These are phyloP conservation scores for Thalassarche chlororhynchos DNA, from an alignment of 2,113 vertebrate genomes.

Conservation along the genomic window DNA sequence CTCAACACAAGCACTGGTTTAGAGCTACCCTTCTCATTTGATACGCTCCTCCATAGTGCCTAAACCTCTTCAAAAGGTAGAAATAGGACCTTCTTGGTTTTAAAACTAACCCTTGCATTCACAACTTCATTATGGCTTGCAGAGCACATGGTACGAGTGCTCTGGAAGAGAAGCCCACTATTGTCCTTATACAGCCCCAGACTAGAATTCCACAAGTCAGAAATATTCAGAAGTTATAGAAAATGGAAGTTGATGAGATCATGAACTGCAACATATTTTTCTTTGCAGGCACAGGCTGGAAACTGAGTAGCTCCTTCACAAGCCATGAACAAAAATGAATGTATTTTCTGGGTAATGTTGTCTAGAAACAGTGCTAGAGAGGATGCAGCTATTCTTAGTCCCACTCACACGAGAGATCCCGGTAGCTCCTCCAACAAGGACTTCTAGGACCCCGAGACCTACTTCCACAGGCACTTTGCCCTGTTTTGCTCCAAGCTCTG, in stretches of 20 bases:
- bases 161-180: not conserved
- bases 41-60: not conserved
- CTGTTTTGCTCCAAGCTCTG: not conserved
- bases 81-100: not conserved
- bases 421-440: not conserved
- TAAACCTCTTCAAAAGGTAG: not conserved
- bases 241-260: not conserved
- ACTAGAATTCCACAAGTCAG: not conserved
- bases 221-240: not conserved
- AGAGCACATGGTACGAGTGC: not conserved
- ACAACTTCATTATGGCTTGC: not conserved
- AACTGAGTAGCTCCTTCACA: not conserved
- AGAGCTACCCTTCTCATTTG: not conserved
- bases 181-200: not conserved
- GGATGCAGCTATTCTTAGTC: not conserved
- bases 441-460: not conserved
- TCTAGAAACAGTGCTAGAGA: not conserved
- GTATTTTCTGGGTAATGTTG: not conserved
- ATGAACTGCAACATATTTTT: not conserved
- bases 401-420: not conserved
- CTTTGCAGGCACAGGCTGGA: not conserved
- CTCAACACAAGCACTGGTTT: not conserved
- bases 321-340: not conserved
- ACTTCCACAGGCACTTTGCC: not conserved
- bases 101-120: not conserved